Evolutionary conservation across 1,140 invertebrate genomes (phyloP).

Genomic region (Eriocheir sinensis): DNA sequence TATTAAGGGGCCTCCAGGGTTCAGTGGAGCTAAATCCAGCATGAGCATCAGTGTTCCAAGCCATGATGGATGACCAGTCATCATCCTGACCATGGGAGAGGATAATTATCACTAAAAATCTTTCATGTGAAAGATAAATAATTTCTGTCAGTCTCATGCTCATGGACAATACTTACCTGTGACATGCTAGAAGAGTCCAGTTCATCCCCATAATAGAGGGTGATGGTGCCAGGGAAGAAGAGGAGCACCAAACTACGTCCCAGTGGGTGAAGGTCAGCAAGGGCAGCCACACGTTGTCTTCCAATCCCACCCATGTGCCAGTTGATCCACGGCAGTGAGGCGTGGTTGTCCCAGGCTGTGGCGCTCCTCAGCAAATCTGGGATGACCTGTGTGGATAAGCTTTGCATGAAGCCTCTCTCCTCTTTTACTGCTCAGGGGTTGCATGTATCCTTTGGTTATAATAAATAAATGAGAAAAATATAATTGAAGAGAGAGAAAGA

Average conservation of each 20-base stretch:
- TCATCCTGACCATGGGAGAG: too few species aligned
- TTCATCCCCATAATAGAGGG: constrained; percentile 92
- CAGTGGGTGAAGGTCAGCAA: constrained; percentile 56
- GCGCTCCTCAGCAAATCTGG: constrained; percentile 82
- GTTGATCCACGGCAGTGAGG: constrained; percentile 84
- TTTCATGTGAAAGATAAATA: too few species aligned
- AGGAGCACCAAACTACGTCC: constrained; percentile 86
- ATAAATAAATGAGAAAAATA: neutral
- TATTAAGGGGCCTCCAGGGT: constrained; percentile 56
- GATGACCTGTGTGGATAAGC: constrained; percentile 35
- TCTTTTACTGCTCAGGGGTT: too few species aligned
- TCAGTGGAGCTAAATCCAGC: constrained; percentile 65
- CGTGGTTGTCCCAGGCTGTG: constrained; percentile 83
- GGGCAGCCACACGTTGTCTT: constrained; percentile 83
- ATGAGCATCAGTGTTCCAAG: constrained; percentile 39
- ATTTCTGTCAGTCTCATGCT: neutral
- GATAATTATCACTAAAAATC: too few species aligned
- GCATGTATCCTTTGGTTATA: too few species aligned
- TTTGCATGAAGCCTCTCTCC: too few species aligned
- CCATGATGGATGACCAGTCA: constrained; percentile 67
- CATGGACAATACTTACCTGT: neutral
- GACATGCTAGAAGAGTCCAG: constrained; percentile 82
- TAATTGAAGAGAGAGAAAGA: neutral
- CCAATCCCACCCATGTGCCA: constrained; percentile 88
- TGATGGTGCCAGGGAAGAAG: constrained; percentile 90